Evolutionary conservation across 2,888 invertebrate genomes (phyloP), one percentile per base, ranked within the genome.

Genomic region (Epistrophe eligans): DNA sequence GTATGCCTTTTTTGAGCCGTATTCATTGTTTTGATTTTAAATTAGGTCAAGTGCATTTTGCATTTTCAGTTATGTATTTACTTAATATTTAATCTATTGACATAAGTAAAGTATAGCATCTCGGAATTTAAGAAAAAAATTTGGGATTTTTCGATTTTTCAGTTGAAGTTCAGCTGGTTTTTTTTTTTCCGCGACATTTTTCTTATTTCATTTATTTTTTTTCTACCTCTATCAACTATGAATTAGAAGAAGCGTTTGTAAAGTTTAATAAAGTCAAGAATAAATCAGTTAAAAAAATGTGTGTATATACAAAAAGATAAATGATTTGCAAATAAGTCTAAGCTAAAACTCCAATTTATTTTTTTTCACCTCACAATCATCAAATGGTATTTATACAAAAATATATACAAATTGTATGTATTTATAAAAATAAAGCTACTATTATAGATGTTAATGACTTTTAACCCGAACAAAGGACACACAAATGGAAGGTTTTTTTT

Each of bases 1-100:
- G 13, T 67, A 40, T 77, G 67, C 13, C 7, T 77, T 10, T 32
- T 17, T 19, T 48, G 45, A 48, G 45, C 10, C 4, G 5, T 45
- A 13, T 77, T 58, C 66, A 35, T 57, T 67, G 19, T 79, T 73
- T 79, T 79, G 64, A 38, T 66, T 66, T 60, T 60, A 76, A 81
- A 81, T 81, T 76, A 70, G 43, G 70, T 80, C 73, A 74, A 74
- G 80, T 70, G 43, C 19, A 19, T 74, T 50, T 45, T 58, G 38
- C 38, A 28, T 7, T 13, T 13, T n/a, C 19, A 11, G 50, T 50
- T 5, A 24, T 24, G 24, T 45, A n/a, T 4, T n/a, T 7, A n/a
- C n/a, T n/a, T n/a, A n/a, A n/a, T 45, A 1, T 24, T 50, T 19
- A 17, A 45, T 45, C 45, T 7, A 45, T n/a, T 45, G 45, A 45